Conservation (phyloP, 2,113 vertebrate species). For the Charina bottae region DNA sequence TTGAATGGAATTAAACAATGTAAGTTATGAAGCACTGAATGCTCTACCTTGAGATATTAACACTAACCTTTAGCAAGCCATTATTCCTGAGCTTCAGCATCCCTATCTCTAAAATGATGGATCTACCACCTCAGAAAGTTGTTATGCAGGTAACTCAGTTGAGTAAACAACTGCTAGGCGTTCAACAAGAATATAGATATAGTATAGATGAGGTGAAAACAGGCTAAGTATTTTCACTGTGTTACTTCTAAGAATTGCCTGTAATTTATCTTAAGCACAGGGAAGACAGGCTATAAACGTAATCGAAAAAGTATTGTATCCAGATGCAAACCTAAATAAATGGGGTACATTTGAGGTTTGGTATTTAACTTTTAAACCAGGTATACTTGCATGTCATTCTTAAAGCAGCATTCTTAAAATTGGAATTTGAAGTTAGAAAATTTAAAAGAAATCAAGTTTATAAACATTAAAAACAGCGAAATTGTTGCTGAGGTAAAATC, state of each 20-base stretch:
- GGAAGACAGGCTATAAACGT: not conserved
- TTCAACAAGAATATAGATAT: slow-evolving; percentile 1
- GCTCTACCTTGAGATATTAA: not conserved
- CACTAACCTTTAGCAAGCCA: not conserved
- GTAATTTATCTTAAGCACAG: not conserved
- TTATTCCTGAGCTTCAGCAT: not conserved
- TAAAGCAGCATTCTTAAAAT: not conserved
- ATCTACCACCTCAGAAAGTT: not conserved
- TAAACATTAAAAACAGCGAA: slow-evolving; percentile 25
- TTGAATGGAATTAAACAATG: not conserved
- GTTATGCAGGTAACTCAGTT: not conserved
- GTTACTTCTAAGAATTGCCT: not conserved
- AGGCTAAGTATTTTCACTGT: not conserved
- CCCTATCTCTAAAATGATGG: not conserved
- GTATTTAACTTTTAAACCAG: not conserved
- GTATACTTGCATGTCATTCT: not conserved
- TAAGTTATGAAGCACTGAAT: not conserved
- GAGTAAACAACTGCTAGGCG: not conserved
- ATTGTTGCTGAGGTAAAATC: slow-evolving; percentile 43
- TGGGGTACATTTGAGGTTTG: not conserved
- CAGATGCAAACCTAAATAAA: not conserved
- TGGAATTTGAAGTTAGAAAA: slow-evolving; percentile 35
- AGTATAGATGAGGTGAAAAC: not conserved
- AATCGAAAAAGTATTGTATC: not conserved
- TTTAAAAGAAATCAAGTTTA: slow-evolving; percentile 36